Evolutionary conservation across 2,888 invertebrate species (phyloP), one percentile per base, ranked within the genome.

Genomic region (Archips xylosteana): DNA sequence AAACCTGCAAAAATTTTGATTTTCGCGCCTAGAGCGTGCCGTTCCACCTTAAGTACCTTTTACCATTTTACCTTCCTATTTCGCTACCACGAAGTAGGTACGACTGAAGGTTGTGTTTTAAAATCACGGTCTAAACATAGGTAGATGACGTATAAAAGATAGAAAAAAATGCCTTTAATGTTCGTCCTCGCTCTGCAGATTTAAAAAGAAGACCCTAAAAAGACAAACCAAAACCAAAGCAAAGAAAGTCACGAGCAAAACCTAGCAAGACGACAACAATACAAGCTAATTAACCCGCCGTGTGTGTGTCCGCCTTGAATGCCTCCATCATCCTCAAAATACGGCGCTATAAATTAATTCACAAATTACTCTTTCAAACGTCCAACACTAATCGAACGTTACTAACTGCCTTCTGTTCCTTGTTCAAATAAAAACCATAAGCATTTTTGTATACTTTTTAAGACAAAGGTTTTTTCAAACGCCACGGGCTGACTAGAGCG

Each of bases 311-410:
- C 82, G 78, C 81, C 83, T 82, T 80, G 72, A 59, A 73, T 59
- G 60, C 85, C 83, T 86, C 88, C 89, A 90, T 91, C 80, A 90
- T 87, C 80, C 78, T 80, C 80, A 86, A 84, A 86, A 85, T 89
- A 92, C 87, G 85, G 83, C 85, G 84, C 80, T 79, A 80, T 92
- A 92, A 91, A 89, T 89, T 91, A 85, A 86, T 83, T 83, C 86
- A 81, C 78, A 82, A 90, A 92, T 90, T 87, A 86, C 91, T 89
- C 89, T 90, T 91, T 92, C 89, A 91, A 83, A 90, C 81, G 91
- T 92, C 91, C 84, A 85, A 88, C 83, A 82, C 87, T 85, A 87
- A 89, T 88, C 84, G 85, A 87, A 85, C 81, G 80, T 80, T 81
- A 76, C 83, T 85, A 85, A 87, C 83, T 83, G 76, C 82, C 82